Percentiles rank a stretch among this genome's conserved stretches.
phyloP scores from a whole-genome alignment of 2,797 vertebrate genomes.

The Sylvia borin region DNA sequence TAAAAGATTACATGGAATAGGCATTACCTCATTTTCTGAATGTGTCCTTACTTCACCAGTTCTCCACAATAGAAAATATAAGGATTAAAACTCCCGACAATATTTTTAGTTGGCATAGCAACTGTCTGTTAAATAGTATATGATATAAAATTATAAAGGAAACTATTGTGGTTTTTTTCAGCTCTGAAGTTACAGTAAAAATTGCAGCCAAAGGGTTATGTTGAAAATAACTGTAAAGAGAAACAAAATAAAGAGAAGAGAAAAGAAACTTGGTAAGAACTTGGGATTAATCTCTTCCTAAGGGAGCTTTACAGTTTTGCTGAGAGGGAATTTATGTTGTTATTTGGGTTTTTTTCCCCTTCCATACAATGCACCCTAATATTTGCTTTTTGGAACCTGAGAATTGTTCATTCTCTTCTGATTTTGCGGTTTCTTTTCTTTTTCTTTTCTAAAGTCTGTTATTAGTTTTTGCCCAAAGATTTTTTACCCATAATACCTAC shows the following conservation, averaged over 20 bases:
- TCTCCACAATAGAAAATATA: not conserved
- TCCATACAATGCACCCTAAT: not conserved
- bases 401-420: not conserved
- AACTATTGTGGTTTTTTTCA: not conserved
- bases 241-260: not conserved
- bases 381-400: not conserved
- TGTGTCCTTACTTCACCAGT: not conserved
- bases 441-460: not conserved
- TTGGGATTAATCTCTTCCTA: not conserved
- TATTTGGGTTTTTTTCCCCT: fast-evolving
- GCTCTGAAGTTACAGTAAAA: not conserved
- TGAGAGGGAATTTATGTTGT: not conserved
- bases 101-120: not conserved
- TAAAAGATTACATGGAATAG: not conserved
- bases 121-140: not conserved
- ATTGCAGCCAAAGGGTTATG: not conserved
- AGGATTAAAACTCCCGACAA: not conserved
- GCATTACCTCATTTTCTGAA: not conserved
- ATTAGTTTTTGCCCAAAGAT: not conserved
- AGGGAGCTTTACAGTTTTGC: not conserved
- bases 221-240: not conserved
- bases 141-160: not conserved
- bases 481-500: not conserved
- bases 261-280: not conserved
- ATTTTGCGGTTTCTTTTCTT: not conserved